Base-by-base conservation (phyloP, 2,797 vertebrate genomes). In the Tapirus indicus region DNA sequence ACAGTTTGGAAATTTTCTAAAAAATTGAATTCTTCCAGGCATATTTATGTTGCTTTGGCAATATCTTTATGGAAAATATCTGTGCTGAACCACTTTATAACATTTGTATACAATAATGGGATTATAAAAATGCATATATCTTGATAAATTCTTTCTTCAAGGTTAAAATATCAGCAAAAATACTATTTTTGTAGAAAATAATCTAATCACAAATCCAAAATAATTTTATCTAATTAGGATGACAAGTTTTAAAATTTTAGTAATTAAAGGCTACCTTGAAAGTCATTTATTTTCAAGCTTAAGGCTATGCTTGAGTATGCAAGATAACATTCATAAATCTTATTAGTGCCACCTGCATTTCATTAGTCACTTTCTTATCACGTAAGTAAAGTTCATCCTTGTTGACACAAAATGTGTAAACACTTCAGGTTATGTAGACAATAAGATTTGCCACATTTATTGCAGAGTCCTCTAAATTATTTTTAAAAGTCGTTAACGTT, bases 171-270 rank as follows among this genome's bases (percentile, higher is more conserved):
- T 7, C 25, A 77, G 11, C 17, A 91, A 60, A 88, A 41, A 35
- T 83, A 72, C 20, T 52, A 4, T 83, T 90, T 82, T 25, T 77
- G 71, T 32, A 68, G 27, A 74, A 64, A 82, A 21, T 69, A 60
- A n/a, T 64, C 78, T 74, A 38, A 68, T 80, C 44, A 68, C 8
- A n/a, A 82, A 95, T 83, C 21, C 44, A 83, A 94, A 90, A 60
- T 35, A n/a, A 62, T 60, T 41, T 7, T 29, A 78, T 62, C 89
- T 75, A 78, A 77, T 80, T 58, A 75, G 4, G 0, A 4, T 68
- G 6, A 38, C 52, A 84, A 79, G 4, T n/a, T 77, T 88, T 47
- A 68, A 80, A 71, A 18, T 52, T 41, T 72, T 52, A 88, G 2
- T 18, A n/a, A n/a, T 91, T 89, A 75, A 68, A 44, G 14, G 6